These are phyloP conservation scores for Polia nebulosa DNA, from an alignment of 2,888 invertebrate genomes.

Conservation along the genomic window DNA sequence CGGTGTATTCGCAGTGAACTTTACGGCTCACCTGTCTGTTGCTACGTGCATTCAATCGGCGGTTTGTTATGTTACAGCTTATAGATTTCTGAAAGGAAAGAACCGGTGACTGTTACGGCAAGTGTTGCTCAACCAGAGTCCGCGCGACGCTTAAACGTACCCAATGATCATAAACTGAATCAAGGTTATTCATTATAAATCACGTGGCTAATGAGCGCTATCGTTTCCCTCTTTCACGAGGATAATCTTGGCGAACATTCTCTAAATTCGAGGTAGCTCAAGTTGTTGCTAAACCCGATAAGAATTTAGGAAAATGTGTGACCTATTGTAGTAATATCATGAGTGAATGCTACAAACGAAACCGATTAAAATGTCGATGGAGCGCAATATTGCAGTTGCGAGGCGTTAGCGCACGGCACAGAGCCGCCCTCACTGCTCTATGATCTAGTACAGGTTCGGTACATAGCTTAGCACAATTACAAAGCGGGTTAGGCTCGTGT, in stretches of 20 bases:
- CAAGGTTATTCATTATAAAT: conserved; percentile 77
- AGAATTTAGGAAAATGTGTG: conserved; percentile 68
- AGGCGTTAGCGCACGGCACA: conserved; percentile 62
- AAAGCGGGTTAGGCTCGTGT: conserved; percentile 69
- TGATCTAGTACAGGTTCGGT: conserved; percentile 73
- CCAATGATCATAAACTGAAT: conserved; percentile 73
- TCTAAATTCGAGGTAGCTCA: conserved; percentile 25
- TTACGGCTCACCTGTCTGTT: conserved; percentile 70
- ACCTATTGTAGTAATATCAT: conserved; percentile 75
- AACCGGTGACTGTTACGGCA: conserved; percentile 71
- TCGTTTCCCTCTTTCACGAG: conserved; percentile 66
- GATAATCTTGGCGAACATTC: conserved; percentile 14
- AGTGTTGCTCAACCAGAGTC: conserved; percentile 73
- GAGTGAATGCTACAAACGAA: conserved; percentile 73
- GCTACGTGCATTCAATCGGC: conserved; percentile 56
- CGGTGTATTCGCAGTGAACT: conserved; percentile 79
- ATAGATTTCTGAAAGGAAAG: conserved; percentile 72
- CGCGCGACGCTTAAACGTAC: conserved; percentile 69
- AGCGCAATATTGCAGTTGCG: conserved; percentile 68
- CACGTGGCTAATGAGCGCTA: conserved; percentile 72
- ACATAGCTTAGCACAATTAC: conserved; percentile 76
- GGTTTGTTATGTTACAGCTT: conserved; percentile 66
- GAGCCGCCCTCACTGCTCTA: conserved; percentile 60
- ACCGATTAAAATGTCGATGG: conserved; percentile 80
- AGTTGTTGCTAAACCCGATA: conserved; percentile 10